A percentile compares a stretch with the other conserved stretches of the same genome.
Evolutionary conservation across 2,797 vertebrate genomes (phyloP).

Genomic region (Ptychadena robeensis): DNA sequence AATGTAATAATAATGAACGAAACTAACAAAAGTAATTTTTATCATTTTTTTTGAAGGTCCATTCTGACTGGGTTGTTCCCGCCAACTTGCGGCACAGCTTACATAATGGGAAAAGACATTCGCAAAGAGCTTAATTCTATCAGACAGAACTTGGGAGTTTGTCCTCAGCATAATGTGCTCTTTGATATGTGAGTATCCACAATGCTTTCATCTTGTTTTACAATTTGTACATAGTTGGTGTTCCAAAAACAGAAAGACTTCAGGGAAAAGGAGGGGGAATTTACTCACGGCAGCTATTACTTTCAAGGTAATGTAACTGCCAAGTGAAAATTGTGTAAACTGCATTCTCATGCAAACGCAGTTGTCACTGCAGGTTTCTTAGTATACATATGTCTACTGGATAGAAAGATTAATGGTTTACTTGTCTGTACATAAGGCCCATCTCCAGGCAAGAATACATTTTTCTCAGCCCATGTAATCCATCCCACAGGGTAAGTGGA

Average conservation of each 20-base stretch:
- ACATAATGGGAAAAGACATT: conserved; percentile 95
- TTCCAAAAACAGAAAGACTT: background rate
- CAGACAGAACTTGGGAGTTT: conserved; percentile 92
- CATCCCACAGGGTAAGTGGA: too few relatives aligned
- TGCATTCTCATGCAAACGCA: too few relatives aligned
- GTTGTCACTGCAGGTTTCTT: too few relatives aligned
- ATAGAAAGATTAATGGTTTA: too few relatives aligned
- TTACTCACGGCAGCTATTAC: too few relatives aligned
- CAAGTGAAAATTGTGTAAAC: too few relatives aligned
- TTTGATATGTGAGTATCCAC: conserved; percentile 89
- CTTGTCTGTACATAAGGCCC: too few relatives aligned
- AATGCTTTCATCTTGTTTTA: background rate
- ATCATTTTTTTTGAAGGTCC: conserved; percentile 81
- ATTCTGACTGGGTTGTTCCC: conserved; percentile 97
- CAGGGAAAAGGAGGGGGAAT: too few relatives aligned
- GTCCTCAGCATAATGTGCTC: conserved; percentile 98
- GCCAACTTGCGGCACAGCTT: conserved; percentile 94
- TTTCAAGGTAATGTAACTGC: too few relatives aligned
- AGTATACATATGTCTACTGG: too few relatives aligned
- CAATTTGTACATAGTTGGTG: background rate
- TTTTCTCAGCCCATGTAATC: too few relatives aligned
- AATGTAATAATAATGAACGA: background rate
- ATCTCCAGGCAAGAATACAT: too few relatives aligned
- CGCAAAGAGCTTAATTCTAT: conserved; percentile 88
- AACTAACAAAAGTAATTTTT: background rate